Evolutionary conservation across 2,888 invertebrate genomes (phyloP).

Genomic region (Dasypogon diadema): DNA sequence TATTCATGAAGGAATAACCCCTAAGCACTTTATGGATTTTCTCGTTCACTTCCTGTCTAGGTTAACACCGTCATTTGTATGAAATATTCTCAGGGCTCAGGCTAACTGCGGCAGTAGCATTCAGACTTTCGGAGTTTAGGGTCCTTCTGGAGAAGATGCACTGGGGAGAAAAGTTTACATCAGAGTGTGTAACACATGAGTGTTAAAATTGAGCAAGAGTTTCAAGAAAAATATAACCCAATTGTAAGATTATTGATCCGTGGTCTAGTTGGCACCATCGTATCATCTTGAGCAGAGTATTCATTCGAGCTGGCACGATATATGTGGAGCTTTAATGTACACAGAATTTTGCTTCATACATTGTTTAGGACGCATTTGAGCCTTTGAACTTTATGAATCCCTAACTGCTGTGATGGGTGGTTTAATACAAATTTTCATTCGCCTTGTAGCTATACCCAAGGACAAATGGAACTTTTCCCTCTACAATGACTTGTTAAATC

Average conservation of each 20-base stretch:
- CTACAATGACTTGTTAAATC: neutral
- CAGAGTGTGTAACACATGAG: neutral
- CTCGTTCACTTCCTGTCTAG: neutral
- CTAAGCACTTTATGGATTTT: neutral
- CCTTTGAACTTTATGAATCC: no score
- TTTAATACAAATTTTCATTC: no score
- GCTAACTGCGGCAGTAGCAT: neutral
- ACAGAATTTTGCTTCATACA: no score
- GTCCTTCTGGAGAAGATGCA: no score
- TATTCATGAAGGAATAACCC: neutral
- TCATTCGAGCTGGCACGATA: neutral
- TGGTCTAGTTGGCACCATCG: no score
- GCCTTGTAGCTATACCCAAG: neutral
- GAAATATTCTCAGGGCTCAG: neutral
- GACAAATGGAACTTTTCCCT: neutral
- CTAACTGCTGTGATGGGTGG: no score
- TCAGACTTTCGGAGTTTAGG: no score
- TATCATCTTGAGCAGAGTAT: no score
- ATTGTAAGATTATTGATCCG: neutral
- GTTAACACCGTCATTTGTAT: neutral
- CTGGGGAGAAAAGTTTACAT: neutral
- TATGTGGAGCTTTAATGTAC: neutral
- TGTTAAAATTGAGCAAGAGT: neutral
- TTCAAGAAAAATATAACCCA: neutral
- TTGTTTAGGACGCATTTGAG: no score